These are phyloP conservation scores for Aurelia aurita DNA, from an alignment of 30 jellyfish, hydroid and myxozoan species.

Conservation along the genomic window DNA sequence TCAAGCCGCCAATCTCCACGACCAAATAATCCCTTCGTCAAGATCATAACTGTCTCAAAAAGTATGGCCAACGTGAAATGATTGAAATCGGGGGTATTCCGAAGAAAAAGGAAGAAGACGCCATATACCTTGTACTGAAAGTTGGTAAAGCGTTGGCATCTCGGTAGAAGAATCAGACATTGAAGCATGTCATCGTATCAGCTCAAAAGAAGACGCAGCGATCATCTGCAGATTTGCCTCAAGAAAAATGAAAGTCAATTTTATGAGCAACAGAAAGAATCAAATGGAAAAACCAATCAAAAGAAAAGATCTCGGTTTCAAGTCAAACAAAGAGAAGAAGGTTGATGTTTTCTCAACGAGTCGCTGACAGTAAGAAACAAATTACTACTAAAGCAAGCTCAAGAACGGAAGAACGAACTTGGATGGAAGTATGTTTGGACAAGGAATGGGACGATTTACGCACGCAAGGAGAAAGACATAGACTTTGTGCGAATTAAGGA, in stretches of 20 bases:
- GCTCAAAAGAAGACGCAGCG: conserved; percentile 23
- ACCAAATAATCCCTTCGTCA: background rate
- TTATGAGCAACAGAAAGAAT: conserved; percentile 16
- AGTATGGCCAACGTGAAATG: conserved; percentile 35
- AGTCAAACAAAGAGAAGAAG: too few relatives aligned
- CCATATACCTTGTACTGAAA: conserved; percentile 10
- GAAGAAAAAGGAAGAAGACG: conserved; percentile 8
- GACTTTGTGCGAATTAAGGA: background rate
- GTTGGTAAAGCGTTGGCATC: conserved; percentile 22
- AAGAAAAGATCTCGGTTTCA: conserved; percentile 25
- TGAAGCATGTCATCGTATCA: too few relatives aligned
- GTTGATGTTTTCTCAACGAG: background rate
- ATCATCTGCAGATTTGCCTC: conserved; percentile 26
- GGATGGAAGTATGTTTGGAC: background rate
- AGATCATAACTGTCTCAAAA: conserved; percentile 22
- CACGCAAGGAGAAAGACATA: background rate
- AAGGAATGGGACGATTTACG: background rate
- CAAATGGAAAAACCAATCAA: conserved; percentile 11
- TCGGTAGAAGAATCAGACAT: conserved; percentile 35
- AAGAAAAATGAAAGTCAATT: conserved; percentile 2
- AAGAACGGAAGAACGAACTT: background rate
- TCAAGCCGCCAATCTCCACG: background rate
- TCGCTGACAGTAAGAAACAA: background rate
- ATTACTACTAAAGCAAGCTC: background rate
- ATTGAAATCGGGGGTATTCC: conserved; percentile 39